Base-by-base conservation (phyloP, 2,797 vertebrate species). In the Cyprinella venusta region DNA sequence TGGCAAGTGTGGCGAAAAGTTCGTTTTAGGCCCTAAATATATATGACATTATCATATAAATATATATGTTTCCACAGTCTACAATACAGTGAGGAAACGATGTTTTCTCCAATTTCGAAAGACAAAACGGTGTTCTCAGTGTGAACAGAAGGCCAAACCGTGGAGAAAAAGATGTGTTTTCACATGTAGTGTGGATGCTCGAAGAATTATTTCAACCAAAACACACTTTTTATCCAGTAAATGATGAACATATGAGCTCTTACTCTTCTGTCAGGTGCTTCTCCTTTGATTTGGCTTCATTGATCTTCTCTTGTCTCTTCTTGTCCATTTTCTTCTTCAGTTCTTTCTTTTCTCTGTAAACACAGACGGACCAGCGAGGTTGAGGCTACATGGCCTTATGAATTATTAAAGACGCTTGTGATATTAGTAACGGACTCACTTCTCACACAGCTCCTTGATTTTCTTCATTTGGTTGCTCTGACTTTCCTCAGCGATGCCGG, bases 271-370 rank as follows among this genome's bases (percentile, higher is more conserved):
- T 97, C 88, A 98, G 95, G 90, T 97, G 97, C 92, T 97, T 99
- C 92, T 99, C 98, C 95, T 98, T 99, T 38, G 97, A 97, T 91
- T 98, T 99, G 0, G 97, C 96, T 91, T 98, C 97, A 78, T 96
- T 98, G 90, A 99, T 97, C 91, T 98, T 99, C 91, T 99, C 98
- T 65, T 98, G 97, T 88, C 98, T 96, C 90, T 97, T 97, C 90
- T 97, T 98, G 92, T 99, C 98, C 98, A 99, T 99, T 92, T 96
- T 97, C 91, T 96, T 97, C 91, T 99, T 99, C 89, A 99, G 79
- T 81, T 99, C 98, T 78, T 98, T 99, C 88, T 98, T 99, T 92
- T 99, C 98, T 91, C 98, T 99, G 21, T 40, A 75, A 76, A 90
- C 84, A 82, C n/a, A 84, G 80, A 82, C 9, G 8, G 16, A 21